phyloP scores from a whole-genome alignment of 2,888 invertebrate species.

The Drepana falcataria region DNA sequence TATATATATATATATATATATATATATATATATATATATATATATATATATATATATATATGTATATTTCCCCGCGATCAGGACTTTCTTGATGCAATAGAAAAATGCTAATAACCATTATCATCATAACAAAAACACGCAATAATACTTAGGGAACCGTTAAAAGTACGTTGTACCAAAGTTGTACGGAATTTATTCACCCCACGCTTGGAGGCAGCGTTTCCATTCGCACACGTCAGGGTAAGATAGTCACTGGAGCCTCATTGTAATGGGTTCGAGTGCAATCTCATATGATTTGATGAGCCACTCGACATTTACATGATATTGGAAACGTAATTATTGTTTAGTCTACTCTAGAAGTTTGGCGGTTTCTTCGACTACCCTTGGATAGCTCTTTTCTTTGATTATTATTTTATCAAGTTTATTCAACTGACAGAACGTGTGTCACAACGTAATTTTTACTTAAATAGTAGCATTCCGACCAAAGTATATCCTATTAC shows the following conservation, averaged over 20 bases:
- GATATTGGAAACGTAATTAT: background rate
- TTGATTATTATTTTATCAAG: background rate
- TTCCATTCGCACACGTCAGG: conserved; percentile 40
- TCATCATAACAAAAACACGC: conserved; percentile 47
- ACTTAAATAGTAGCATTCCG: too few relatives aligned
- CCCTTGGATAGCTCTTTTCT: background rate
- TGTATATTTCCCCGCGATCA: background rate
- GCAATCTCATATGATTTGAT: conserved; percentile 24
- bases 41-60: too few relatives aligned
- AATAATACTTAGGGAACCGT: conserved; percentile 47
- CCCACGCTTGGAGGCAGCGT: conserved; percentile 41
- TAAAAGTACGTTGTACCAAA: conserved; percentile 51
- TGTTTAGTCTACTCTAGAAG: background rate
- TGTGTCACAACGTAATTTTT: too few relatives aligned
- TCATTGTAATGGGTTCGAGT: conserved; percentile 30
- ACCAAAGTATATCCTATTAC: too few relatives aligned
- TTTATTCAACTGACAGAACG: too few relatives aligned
- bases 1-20: too few relatives aligned
- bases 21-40: too few relatives aligned
- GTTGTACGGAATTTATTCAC: conserved; percentile 56
- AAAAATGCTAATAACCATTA: conserved; percentile 26
- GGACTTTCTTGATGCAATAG: background rate
- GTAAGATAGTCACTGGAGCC: conserved; percentile 28
- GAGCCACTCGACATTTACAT: conserved; percentile 12
- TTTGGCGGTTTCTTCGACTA: background rate